Evolutionary conservation across 2,797 vertebrate species (phyloP).

Genomic region (Manis crassicaudata): DNA sequence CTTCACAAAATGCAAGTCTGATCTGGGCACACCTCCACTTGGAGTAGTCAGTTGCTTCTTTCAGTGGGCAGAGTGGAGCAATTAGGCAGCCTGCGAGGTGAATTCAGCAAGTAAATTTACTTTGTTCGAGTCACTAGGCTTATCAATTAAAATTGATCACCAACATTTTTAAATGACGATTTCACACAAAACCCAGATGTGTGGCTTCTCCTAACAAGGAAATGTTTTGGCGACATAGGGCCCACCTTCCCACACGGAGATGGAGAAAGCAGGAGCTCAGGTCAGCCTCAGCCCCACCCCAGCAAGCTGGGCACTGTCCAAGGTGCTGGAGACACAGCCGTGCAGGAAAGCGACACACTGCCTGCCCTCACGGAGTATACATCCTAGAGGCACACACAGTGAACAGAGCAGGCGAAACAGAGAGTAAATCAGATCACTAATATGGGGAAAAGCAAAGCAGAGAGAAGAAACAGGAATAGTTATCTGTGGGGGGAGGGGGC

Average conservation of each 20-base stretch:
- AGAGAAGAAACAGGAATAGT: accelerated
- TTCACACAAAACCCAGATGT: not conserved
- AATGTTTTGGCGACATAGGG: not conserved
- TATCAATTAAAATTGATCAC: not conserved
- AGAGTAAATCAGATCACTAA: not conserved
- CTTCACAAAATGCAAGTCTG: not conserved
- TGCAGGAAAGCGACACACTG: not conserved
- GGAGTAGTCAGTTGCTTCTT: not conserved
- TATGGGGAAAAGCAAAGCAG: not conserved
- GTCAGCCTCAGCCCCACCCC: not conserved
- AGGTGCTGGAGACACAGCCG: too few species aligned
- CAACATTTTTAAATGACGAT: not conserved
- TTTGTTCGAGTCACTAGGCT: not conserved
- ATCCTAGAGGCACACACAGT: not conserved
- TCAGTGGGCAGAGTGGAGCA: not conserved
- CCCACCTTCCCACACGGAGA: not conserved
- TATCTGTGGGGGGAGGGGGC: not conserved
- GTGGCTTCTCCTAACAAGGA: not conserved
- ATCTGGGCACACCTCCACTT: not conserved
- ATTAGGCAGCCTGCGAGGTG: accelerated
- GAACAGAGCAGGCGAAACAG: not conserved
- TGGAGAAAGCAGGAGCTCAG: accelerated
- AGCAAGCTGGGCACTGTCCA: accelerated
- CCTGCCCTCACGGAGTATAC: not conserved
- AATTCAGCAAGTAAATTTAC: not conserved